Conservation (phyloP, 2,797 vertebrate genomes). For the Bufotes viridis region DNA sequence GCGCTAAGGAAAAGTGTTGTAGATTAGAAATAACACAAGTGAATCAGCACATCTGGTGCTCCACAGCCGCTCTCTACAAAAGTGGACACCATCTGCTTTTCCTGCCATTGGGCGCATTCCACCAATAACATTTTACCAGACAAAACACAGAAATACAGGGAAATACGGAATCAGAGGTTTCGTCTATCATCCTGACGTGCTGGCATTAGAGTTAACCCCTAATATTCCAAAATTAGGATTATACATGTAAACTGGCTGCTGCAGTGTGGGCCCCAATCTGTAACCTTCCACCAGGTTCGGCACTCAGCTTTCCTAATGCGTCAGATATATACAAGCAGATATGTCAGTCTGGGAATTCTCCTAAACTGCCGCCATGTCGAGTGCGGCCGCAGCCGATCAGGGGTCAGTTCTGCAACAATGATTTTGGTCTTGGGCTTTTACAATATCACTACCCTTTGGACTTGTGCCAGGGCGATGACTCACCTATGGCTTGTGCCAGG, state of each 20-base stretch:
- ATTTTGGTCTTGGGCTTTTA: background rate
- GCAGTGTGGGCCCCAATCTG: too few species aligned
- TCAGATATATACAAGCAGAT: background rate
- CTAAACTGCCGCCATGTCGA: too few species aligned
- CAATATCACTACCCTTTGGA: background rate
- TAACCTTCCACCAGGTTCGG: too few species aligned
- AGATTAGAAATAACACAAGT: background rate
- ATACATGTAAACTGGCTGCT: background rate
- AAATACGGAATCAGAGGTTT: background rate
- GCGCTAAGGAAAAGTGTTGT: background rate
- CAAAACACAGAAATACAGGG: background rate
- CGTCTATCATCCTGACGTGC: too few species aligned
- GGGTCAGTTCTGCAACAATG: too few species aligned
- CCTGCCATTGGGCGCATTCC: slow-evolving; percentile 4
- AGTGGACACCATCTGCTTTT: background rate
- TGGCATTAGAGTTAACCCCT: background rate
- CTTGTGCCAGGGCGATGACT: slow-evolving; percentile 54
- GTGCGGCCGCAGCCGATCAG: background rate
- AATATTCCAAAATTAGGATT: background rate
- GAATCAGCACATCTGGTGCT: background rate
- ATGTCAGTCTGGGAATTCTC: too few species aligned
- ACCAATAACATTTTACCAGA: slow-evolving; percentile 21
- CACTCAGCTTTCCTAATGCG: too few species aligned
- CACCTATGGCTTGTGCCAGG: slow-evolving; percentile 97
- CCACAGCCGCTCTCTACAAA: slow-evolving; percentile 14